phyloP scores from a whole-genome alignment of 2,888 invertebrate species.

The Pachymerium ferrugineum region DNA sequence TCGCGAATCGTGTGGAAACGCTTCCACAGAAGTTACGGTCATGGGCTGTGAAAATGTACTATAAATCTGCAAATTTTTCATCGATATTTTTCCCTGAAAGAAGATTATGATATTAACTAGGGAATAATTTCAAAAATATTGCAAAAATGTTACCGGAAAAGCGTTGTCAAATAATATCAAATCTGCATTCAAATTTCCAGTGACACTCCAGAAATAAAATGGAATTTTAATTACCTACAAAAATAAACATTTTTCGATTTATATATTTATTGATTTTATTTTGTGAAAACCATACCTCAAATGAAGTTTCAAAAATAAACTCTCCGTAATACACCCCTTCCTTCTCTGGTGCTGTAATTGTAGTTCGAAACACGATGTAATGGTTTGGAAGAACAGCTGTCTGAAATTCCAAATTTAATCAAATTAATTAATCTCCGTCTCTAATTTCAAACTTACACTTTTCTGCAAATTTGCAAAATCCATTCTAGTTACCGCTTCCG shows the following conservation, averaged over 20 bases:
- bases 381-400: conserved; percentile 51
- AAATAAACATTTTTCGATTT: conserved; percentile 31
- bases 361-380: conserved; percentile 66
- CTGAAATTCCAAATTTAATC: conserved; percentile 11
- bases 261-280: background rate
- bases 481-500: conserved; percentile 44
- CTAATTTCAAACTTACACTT: conserved; percentile 45
- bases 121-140: background rate
- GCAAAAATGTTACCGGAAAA: conserved; percentile 60
- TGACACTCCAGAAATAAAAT: conserved; percentile 68
- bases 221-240: conserved; percentile 50
- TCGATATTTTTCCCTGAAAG: conserved; percentile 68
- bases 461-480: conserved; percentile 48
- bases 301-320: conserved; percentile 63
- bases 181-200: conserved; percentile 63
- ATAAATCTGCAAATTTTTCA: conserved; percentile 68
- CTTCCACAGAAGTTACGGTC: conserved; percentile 63
- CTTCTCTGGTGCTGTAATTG: conserved; percentile 61
- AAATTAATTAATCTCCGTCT: background rate
- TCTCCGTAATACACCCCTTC: conserved; percentile 64
- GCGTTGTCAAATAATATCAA: conserved; percentile 64
- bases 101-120: conserved; percentile 6
- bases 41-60: conserved; percentile 75
- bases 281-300: conserved; percentile 43
- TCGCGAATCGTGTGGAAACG: conserved; percentile 59